Conservation (phyloP, 1,140 invertebrate genomes). For the Harlomillsia oculata region DNA sequence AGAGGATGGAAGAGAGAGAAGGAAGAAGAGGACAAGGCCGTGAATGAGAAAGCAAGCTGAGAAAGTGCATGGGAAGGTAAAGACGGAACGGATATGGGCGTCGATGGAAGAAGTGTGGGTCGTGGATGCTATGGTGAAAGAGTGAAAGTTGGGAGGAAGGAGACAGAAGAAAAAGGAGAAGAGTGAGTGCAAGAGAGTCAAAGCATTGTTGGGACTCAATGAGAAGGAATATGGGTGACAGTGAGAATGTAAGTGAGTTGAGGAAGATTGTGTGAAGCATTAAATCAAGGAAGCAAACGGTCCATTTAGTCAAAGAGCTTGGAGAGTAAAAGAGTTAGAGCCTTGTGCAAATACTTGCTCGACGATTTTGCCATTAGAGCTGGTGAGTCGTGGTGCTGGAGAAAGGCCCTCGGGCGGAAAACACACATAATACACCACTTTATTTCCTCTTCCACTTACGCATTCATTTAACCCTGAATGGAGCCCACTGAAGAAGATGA, state of each 20-base stretch:
- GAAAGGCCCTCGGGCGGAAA: constrained; percentile 24
- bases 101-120: not conserved
- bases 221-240: constrained; percentile 24
- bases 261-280: constrained; percentile 32
- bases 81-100: not conserved
- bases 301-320: constrained; percentile 32
- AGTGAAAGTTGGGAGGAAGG: not conserved
- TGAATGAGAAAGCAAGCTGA: not conserved
- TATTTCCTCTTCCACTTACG: constrained; percentile 22
- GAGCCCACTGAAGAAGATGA: not conserved
- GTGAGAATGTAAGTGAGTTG: constrained; percentile 29
- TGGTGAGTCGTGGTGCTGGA: constrained; percentile 4
- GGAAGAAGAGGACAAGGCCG: not conserved
- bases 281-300: constrained; percentile 35
- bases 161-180: not conserved
- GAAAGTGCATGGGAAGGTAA: not conserved
- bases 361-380: constrained; percentile 25
- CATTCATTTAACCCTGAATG: constrained; percentile 22
- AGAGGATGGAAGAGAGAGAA: not conserved
- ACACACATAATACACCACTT: constrained; percentile 30
- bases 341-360: constrained; percentile 31
- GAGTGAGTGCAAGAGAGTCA: no score
- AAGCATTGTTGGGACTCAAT: constrained; percentile 15
- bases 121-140: not conserved
- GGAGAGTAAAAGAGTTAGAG: constrained; percentile 25